Evolutionary conservation across 2,797 vertebrate species (phyloP), one percentile per base, ranked within the genome.

Genomic region (Dendrocincla tyrannina): DNA sequence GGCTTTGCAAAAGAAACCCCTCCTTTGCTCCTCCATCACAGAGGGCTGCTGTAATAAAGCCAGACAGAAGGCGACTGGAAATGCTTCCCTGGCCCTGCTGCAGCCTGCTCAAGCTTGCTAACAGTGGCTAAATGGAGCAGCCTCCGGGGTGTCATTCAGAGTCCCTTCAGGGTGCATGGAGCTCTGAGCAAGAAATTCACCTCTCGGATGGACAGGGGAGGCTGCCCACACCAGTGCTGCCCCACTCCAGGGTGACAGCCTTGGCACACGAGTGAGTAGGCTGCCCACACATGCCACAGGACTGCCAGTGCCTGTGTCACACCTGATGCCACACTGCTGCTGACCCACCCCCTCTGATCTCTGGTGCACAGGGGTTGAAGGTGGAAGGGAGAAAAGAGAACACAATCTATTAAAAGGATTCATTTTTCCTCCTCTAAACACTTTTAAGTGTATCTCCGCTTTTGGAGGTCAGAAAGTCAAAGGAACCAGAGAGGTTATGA

Each of bases 301-400:
- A 9, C 28, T 28, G 25, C 25, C 2, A 4, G 39, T 6, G 0
- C 50, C 8, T 0, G 0, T 0, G 4, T 1, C 9, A 1, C 9
- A n/a, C 4, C 0, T 0, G 4, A 28, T 10, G 67, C 37, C 50
- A 30, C 53, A 13, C 42, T 3, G 16, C 4, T 28, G 6, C 22
- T 2, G 42, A 27, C 39, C 49, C 0, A 1, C 24, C 1, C 7
- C 53, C 50, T 7, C 64, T 7, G 7, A 5, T 3, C 55, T 9
- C 55, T 0, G 0, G 2, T 2, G 9, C 9, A 79, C 62, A 44
- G 0, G 2, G 11, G n/a, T 15, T 2, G 2, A 83, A 80, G 22
- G 0, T 0, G 15, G 41, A 42, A 24, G 6, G 44, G 16, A 17
- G 17, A 9, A 62, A 56, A 69, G 4, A 5, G 1, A 87, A 30